Evolutionary conservation across 2,888 invertebrate genomes (phyloP).

Genomic region (Drosophila recens): DNA sequence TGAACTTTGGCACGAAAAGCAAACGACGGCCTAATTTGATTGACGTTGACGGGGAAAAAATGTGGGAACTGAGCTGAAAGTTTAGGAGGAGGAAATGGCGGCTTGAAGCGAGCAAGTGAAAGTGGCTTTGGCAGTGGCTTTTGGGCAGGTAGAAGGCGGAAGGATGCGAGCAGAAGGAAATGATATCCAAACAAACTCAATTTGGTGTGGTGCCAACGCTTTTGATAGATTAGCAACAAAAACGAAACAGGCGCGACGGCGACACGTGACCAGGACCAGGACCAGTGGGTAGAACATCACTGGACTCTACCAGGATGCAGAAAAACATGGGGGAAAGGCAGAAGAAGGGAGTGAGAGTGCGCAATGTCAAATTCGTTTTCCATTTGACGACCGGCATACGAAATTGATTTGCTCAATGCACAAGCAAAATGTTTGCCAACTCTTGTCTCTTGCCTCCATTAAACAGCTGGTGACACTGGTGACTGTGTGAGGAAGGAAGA

Average conservation of each 20-base stretch:
- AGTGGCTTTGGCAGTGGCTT: constrained; percentile 58
- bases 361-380: constrained; percentile 79
- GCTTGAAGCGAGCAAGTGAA: constrained; percentile 47
- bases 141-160: constrained; percentile 56
- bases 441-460: constrained; percentile 45
- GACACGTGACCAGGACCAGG: constrained; percentile 69
- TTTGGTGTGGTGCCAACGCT: constrained; percentile 71
- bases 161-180: constrained; percentile 26
- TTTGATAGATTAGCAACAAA: constrained; percentile 83
- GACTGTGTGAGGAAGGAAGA: constrained; percentile 23
- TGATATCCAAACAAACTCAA: constrained; percentile 78
- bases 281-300: constrained; percentile 1
- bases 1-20: constrained; percentile 62
- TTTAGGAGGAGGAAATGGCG: not conserved
- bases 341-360: constrained; percentile 9
- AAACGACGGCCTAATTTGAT: constrained; percentile 65
- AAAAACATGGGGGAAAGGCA: not conserved
- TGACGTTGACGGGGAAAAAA: constrained; percentile 64
- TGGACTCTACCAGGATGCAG: constrained; percentile 5
- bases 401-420: constrained; percentile 79
- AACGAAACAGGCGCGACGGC: constrained; percentile 78
- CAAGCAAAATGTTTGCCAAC: constrained; percentile 71
- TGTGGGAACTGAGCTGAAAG: constrained; percentile 60
- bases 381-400: constrained; percentile 72
- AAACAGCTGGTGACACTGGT: constrained; percentile 62